A percentile compares a stretch with the other conserved stretches of the same genome.
Evolutionary conservation across 2,113 vertebrate species (phyloP).

Genomic region (Notarius quadriscutis): DNA sequence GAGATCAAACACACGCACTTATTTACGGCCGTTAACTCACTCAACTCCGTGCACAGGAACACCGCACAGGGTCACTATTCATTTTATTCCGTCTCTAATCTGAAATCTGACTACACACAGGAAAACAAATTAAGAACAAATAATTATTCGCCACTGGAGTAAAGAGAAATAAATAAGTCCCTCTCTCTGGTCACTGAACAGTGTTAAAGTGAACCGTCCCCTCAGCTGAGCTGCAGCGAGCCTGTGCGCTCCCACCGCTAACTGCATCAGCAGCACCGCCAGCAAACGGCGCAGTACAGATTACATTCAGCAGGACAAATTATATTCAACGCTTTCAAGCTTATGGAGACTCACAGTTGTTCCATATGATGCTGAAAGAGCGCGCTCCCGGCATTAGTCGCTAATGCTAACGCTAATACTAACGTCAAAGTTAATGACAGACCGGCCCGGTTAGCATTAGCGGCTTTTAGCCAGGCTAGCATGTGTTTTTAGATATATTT

Average conservation of each 20-base stretch:
- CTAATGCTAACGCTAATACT: background rate
- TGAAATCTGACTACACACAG: background rate
- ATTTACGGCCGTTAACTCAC: background rate
- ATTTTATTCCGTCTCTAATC: background rate
- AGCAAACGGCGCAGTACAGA: no score
- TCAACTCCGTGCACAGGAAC: background rate
- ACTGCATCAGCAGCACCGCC: background rate
- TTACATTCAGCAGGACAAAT: background rate
- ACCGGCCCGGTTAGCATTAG: conserved; percentile 14
- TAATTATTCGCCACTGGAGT: background rate
- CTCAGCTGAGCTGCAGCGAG: background rate
- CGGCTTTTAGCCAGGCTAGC: background rate
- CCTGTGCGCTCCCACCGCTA: background rate
- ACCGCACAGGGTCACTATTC: background rate
- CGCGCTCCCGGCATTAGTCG: conserved; percentile 5
- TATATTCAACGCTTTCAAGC: background rate
- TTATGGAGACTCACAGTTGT: background rate
- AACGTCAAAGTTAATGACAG: conserved; percentile 16
- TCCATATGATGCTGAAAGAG: no score
- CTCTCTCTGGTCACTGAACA: no score
- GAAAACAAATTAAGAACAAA: background rate
- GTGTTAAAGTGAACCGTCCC: no score
- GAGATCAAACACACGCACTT: background rate
- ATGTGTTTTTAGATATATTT: background rate
- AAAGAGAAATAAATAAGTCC: background rate